Base-by-base conservation (phyloP, 2,113 vertebrate genomes). In the Suricata suricatta region DNA sequence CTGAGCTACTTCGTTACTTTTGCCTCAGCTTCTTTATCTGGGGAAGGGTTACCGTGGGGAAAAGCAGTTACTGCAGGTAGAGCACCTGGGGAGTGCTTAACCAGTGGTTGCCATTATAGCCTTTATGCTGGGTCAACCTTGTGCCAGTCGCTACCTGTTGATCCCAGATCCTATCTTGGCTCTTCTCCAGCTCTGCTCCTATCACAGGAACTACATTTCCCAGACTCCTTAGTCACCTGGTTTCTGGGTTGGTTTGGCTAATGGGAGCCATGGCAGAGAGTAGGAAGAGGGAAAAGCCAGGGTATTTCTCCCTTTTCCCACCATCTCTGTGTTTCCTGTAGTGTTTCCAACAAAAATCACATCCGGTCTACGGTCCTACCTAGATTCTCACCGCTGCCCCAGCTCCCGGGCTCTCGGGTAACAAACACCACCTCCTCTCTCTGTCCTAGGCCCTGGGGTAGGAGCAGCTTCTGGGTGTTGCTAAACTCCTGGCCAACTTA, bases 1-100 rank as follows among this genome's bases (percentile, higher is more conserved):
- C 77, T 68, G 41, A 83, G 79, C 21, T 1, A 1, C 54, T n/a
- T 38, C 14, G 7, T 15, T 4, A 5, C 7, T 16, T 33, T 38
- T 0, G 27, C 23, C 44, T 79, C 12, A 6, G 3, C 11, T 25
- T 89, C 57, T 13, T 76, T 29, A 2, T 27, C 27, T 1, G 21
- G 19, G 33, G 29, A 15, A 29, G 14, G 13, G 35, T 27, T 10
- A 1, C 38, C n/a, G 1, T 7, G 1, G 33, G 50, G 21, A 9
- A 17, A n/a, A 77, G 23, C 13, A 12, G 4, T 13, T 1, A 11
- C 44, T 17, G 7, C 5, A 4, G 5, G 13, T 9, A 0, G 29
- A 14, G 50, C 2, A 0, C 12, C 57, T 2, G 2, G 7, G 0
- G 38, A 23, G 4, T 27, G 0, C 31, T 52, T 25, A 4, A 4